Evolutionary conservation across 2,113 vertebrate species (phyloP), one percentile per base, ranked within the genome.

Genomic region (Brachypodius melanocephalos): DNA sequence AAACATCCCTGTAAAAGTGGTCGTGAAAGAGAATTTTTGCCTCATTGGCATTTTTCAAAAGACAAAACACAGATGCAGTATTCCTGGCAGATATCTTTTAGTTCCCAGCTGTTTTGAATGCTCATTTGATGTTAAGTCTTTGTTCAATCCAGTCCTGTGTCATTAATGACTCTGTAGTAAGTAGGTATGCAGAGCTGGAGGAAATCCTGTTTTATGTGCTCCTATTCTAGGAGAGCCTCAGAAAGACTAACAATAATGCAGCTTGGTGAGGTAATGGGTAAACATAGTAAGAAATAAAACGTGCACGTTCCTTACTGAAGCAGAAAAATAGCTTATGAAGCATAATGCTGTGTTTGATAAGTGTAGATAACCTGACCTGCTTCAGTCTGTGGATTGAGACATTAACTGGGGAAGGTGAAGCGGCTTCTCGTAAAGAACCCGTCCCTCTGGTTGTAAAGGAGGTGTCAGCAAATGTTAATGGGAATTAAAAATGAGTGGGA

Each of bases 131-230:
- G 75, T 76, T 72, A 58, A 80, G 80, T 83, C 96, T 95, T 95
- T 97, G 93, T 97, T 96, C 67, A 79, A 8, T 79, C 79, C 57
- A 42, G 45, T 55, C 25, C 73, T 91, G 1, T 93, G 94, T 95
- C 76, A 74, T 89, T 96, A 91, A 93, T 93, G 86, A 91, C 90
- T 93, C 31, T 62, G 78, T 76, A 84, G 58, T 95, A 96, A 97
- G 94, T 95, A 92, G 88, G 85, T 94, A 34, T 68, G 85, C 94
- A 97, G 89, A 93, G 72, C 80, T 75, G 59, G 76, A 89, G 95
- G 96, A 97, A 97, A 97, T 96, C 96, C 96, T 97, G 97, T 91
- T 85, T 94, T 93, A 90, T 90, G 85, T 0, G 0, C 68, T 96
- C 90, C 93, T 96, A 67, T 95, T 94, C 94, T 86, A 81, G 76